Evolutionary conservation across 2,113 vertebrate species (phyloP).

Genomic region (Peucedramus taeniatus): DNA sequence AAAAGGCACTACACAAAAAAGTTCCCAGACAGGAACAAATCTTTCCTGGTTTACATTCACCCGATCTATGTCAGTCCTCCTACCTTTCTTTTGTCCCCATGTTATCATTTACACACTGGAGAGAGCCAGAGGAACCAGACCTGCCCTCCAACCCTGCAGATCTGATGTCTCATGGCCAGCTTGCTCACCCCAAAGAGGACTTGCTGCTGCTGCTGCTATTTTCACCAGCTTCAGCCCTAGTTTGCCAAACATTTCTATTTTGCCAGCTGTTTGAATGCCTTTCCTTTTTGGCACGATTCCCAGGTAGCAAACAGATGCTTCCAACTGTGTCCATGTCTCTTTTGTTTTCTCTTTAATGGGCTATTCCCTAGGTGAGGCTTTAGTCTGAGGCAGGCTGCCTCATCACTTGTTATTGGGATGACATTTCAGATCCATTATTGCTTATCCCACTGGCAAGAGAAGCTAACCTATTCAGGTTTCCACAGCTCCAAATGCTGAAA

Average conservation of each 20-base stretch:
- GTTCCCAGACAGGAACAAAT: not conserved
- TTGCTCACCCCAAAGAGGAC: not conserved
- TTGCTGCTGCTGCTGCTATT: not conserved
- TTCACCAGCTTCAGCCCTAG: not conserved
- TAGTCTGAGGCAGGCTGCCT: conserved; percentile 12
- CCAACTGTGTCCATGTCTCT: conserved; percentile 23
- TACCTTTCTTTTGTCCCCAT: not conserved
- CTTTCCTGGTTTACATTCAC: not conserved
- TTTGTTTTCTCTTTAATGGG: conserved; percentile 37
- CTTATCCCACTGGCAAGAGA: conserved; percentile 16
- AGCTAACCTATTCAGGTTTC: not conserved
- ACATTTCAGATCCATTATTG: conserved; percentile 18
- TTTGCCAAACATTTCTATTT: conserved; percentile 35
- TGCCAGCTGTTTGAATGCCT: conserved; percentile 42
- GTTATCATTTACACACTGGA: not conserved
- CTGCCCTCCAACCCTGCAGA: not conserved
- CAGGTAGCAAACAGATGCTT: conserved; percentile 31
- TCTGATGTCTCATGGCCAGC: not conserved
- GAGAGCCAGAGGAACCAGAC: too few relatives aligned
- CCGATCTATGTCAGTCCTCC: not conserved
- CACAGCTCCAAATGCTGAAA: not conserved
- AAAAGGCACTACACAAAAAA: not conserved
- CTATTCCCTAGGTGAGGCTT: conserved; percentile 26
- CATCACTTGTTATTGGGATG: conserved; percentile 41
- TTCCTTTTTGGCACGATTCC: not conserved